phyloP scores from a whole-genome alignment of 1,140 invertebrate species.

The Drosophila pseudoobscura region DNA sequence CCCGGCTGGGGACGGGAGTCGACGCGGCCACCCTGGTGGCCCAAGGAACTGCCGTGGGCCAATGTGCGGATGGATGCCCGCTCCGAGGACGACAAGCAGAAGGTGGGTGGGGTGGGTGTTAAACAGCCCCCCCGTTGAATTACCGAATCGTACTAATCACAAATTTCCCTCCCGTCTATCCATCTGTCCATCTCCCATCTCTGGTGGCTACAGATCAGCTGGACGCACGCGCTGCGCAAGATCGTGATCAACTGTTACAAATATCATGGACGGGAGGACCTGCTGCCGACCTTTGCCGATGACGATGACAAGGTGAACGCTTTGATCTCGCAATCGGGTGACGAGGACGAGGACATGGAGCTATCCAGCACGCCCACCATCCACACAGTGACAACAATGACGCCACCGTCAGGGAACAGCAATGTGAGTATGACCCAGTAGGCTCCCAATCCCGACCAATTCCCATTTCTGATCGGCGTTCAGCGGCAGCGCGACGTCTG shows the following conservation, averaged over 20 bases:
- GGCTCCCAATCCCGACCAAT: too few species aligned
- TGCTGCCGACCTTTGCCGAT: constrained; percentile 96
- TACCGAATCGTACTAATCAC: constrained; percentile 27
- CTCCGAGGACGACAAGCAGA: constrained; percentile 98
- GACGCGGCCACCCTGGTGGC: constrained; percentile 98
- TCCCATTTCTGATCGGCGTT: not conserved
- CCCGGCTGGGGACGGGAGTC: constrained; percentile 98
- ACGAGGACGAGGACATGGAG: constrained; percentile 78
- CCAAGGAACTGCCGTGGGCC: constrained; percentile 97
- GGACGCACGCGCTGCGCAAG: constrained; percentile 98
- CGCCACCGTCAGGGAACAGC: constrained; percentile 63
- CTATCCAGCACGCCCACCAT: constrained; percentile 82
- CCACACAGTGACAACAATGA: constrained; percentile 80
- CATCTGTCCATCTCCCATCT: not conserved
- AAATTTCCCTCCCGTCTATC: not conserved
- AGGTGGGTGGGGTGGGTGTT: constrained; percentile 86
- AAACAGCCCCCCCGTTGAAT: constrained; percentile 43
- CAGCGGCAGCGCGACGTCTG: too few species aligned
- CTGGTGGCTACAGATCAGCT: constrained; percentile 90
- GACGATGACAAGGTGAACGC: constrained; percentile 91
- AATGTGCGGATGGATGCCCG: constrained; percentile 98
- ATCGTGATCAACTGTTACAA: constrained; percentile 99
- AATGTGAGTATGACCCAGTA: constrained; percentile 64
- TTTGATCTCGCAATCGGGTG: constrained; percentile 72
- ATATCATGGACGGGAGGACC: constrained; percentile 97